A percentile compares a stretch with the other conserved stretches of the same genome.
Conservation (phyloP, 2,888 invertebrate genomes). For the Philaethria dido region DNA sequence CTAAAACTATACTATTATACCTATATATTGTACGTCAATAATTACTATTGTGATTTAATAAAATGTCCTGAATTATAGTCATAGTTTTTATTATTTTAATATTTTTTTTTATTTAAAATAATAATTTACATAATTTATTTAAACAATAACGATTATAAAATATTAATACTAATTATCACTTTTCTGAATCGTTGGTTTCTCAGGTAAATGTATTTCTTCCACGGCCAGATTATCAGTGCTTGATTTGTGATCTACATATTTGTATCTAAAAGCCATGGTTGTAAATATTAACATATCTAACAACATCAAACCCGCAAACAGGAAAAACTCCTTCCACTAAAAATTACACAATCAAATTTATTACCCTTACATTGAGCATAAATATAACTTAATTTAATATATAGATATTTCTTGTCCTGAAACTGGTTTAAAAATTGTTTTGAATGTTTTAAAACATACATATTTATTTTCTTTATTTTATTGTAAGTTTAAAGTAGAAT, state of each 20-base stretch:
- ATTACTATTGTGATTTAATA: not conserved
- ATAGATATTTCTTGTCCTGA: too few relatives aligned
- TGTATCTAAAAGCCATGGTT: constrained; percentile 91
- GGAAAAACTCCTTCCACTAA: constrained; percentile 93
- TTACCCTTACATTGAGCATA: too few relatives aligned
- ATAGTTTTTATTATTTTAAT: not conserved
- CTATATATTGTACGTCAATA: not conserved
- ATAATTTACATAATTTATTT: constrained; percentile 27
- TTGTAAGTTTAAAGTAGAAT: too few relatives aligned
- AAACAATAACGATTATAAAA: constrained; percentile 43
- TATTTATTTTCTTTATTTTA: too few relatives aligned
- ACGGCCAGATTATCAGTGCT: constrained; percentile 62
- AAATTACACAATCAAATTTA: constrained; percentile 27
- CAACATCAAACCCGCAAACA: constrained; percentile 94
- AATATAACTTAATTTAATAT: too few relatives aligned
- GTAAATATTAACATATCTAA: constrained; percentile 92
- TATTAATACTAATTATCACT: constrained; percentile 44
- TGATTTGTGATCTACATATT: constrained; percentile 82
- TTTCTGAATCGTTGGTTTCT: constrained; percentile 50
- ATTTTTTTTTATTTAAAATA: constrained; percentile 3
- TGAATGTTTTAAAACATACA: too few relatives aligned
- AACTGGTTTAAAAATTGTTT: too few relatives aligned
- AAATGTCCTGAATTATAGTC: not conserved
- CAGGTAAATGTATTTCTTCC: constrained; percentile 66
- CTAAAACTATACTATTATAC: not conserved